These are phyloP conservation scores for Alca torda DNA, from an alignment of 2,797 vertebrate genomes.

Conservation along the genomic window DNA sequence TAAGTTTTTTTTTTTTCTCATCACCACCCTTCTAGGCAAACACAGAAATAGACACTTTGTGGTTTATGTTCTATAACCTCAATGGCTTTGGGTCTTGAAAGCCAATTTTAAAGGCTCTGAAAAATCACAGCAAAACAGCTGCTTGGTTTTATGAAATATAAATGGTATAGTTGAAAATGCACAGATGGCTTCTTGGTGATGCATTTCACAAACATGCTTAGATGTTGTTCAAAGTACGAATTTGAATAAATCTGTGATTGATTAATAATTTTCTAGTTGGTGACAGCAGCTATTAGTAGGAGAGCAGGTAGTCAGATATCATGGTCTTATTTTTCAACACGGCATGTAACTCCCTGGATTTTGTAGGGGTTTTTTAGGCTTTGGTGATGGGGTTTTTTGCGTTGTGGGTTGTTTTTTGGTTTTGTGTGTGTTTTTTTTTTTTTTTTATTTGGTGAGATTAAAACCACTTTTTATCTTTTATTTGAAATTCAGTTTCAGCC, in stretches of 20 bases:
- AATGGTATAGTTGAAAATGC: slow-evolving; percentile 42
- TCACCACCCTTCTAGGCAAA: slow-evolving; percentile 11
- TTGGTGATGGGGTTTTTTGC: background rate
- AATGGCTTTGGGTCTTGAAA: slow-evolving; percentile 15
- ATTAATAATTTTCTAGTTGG: slow-evolving; percentile 51
- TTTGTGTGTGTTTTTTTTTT: background rate
- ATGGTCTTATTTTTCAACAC: background rate
- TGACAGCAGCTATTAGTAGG: background rate
- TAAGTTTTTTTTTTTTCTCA: background rate
- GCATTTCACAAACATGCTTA: slow-evolving; percentile 51
- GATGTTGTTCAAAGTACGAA: slow-evolving; percentile 64
- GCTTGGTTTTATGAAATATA: slow-evolving; percentile 58
- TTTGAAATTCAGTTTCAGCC: background rate
- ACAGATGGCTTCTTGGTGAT: slow-evolving; percentile 62
- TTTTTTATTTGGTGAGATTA: background rate
- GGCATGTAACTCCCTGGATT: background rate
- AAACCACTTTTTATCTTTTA: background rate
- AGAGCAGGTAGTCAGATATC: background rate
- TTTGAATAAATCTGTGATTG: slow-evolving; percentile 50
- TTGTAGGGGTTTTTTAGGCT: background rate
- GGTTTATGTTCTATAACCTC: slow-evolving; percentile 16
- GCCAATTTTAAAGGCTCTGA: slow-evolving; percentile 33
- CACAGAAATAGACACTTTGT: background rate
- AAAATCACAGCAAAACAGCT: slow-evolving; percentile 50
- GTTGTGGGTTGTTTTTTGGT: background rate